Conservation (phyloP, 1,140 invertebrate genomes). For the Ceratina calcarata region DNA sequence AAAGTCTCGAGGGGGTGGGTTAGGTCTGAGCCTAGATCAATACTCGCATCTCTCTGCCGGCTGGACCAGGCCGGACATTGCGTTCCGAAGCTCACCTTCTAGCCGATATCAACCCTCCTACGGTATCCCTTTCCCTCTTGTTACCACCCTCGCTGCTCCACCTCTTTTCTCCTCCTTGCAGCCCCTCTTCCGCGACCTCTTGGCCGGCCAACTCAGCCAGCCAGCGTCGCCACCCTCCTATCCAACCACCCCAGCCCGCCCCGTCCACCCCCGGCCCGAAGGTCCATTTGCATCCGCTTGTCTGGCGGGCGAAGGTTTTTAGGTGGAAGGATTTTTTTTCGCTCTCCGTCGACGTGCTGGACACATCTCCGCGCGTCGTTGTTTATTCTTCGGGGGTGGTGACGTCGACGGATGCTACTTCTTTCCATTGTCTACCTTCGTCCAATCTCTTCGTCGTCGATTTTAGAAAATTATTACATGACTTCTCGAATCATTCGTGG, state of each 20-base stretch:
- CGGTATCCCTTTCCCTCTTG: conserved; percentile 47
- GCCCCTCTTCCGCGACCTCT: conserved; percentile 52
- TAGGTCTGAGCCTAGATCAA: conserved; percentile 77
- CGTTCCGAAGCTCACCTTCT: conserved; percentile 74
- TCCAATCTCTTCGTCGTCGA: neutral
- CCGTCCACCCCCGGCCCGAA: neutral
- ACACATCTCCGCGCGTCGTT: conserved; percentile 6
- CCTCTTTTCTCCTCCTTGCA: conserved; percentile 56
- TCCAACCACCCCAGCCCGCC: conserved; percentile 7
- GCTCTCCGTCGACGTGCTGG: conserved; percentile 17
- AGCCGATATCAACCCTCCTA: conserved; percentile 63
- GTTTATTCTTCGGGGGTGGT: conserved; percentile 27
- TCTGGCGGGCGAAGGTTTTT: conserved; percentile 46
- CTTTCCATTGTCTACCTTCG: neutral
- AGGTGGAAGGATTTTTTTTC: conserved; percentile 43
- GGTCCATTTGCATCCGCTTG: conserved; percentile 56
- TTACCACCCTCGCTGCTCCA: conserved; percentile 44
- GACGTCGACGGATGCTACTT: conserved; percentile 6
- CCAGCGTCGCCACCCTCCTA: conserved; percentile 26
- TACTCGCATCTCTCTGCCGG: conserved; percentile 79
- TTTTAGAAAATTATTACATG: too few species aligned
- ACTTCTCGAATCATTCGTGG: too few species aligned
- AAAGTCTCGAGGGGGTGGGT: conserved; percentile 52
- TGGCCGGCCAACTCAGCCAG: conserved; percentile 55
- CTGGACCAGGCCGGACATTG: conserved; percentile 80